Conservation (phyloP, 2,888 invertebrate genomes). For the Brachypalpus laphriformis region DNA sequence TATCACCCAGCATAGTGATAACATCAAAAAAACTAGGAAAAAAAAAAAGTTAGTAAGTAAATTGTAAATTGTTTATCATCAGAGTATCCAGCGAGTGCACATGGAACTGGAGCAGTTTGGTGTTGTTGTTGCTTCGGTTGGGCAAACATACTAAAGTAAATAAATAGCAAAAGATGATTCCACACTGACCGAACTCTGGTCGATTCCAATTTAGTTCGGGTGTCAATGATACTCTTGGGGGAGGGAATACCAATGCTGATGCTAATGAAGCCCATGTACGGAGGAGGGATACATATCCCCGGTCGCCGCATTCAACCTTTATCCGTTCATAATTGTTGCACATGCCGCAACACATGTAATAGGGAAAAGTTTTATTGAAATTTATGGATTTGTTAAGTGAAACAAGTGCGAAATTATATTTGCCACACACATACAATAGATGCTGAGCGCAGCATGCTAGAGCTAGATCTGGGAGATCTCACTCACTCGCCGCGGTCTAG, state of each 20-base stretch:
- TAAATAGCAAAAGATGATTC: constrained; percentile 39
- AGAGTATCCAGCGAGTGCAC: constrained; percentile 10
- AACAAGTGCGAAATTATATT: constrained; percentile 67
- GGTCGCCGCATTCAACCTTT: constrained; percentile 33
- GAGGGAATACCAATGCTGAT: not conserved
- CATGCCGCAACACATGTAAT: constrained; percentile 54
- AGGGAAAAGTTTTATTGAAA: constrained; percentile 63
- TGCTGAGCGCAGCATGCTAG: not conserved
- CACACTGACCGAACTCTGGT: constrained; percentile 16
- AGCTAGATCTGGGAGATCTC: not conserved
- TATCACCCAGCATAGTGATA: constrained; percentile 21
- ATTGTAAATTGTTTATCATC: constrained; percentile 61
- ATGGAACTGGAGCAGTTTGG: not conserved
- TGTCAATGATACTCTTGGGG: constrained; percentile 30
- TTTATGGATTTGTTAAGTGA: constrained; percentile 64
- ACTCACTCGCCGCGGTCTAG: not conserved
- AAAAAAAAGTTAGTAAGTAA: constrained; percentile 43
- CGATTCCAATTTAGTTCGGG: constrained; percentile 31
- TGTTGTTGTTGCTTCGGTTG: not conserved
- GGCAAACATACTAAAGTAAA: constrained; percentile 35
- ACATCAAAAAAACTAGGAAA: not conserved
- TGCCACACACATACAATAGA: constrained; percentile 8
- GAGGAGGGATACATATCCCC: not conserved
- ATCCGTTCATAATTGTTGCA: constrained; percentile 59
- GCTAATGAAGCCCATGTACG: constrained; percentile 7